Percentiles rank a stretch among this genome's conserved stretches.
phyloP scores from a whole-genome alignment of 2,797 vertebrate genomes.

The Pteropus rufus region DNA sequence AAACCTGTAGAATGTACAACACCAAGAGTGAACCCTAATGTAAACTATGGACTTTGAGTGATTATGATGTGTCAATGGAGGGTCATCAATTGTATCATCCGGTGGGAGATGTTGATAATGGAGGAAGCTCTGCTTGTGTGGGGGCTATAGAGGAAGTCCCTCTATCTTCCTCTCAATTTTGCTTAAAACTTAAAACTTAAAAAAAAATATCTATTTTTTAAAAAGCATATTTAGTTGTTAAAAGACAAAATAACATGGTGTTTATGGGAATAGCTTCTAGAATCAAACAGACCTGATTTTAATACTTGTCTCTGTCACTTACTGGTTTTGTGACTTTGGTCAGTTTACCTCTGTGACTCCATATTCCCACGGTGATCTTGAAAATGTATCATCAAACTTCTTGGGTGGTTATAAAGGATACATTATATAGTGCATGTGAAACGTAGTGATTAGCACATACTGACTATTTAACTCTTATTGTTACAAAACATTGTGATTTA shows the following conservation, averaged over 20 bases:
- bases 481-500: not conserved
- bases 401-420: not conserved
- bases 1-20: not conserved
- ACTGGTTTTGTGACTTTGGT: not conserved
- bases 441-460: not conserved
- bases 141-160: not conserved
- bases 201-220: not conserved
- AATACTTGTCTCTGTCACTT: not conserved
- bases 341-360: not conserved
- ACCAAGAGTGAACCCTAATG: not conserved
- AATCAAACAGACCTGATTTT: not conserved
- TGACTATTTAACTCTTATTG: not conserved
- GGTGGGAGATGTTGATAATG: not conserved
- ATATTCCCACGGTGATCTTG: not conserved
- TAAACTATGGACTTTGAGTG: not conserved
- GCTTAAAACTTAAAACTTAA: not conserved
- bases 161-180: not conserved
- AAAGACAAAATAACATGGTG: not conserved
- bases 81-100: not conserved
- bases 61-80: not conserved
- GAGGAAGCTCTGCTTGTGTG: not conserved
- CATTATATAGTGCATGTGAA: not conserved
- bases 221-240: not conserved
- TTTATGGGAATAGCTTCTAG: not conserved
- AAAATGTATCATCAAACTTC: not conserved